Evolutionary conservation across 2,888 invertebrate species (phyloP).

Genomic region (Ornithoptera priamus): DNA sequence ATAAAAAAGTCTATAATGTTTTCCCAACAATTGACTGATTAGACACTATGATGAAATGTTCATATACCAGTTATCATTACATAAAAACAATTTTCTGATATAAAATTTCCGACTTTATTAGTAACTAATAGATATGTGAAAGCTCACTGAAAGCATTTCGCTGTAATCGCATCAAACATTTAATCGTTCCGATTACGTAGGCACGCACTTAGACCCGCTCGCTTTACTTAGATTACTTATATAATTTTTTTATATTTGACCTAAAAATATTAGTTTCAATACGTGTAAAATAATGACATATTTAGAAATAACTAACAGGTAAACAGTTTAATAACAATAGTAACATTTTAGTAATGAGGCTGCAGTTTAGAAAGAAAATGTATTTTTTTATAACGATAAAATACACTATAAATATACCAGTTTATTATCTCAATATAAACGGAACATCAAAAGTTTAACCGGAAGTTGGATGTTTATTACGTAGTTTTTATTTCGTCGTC

Average conservation of each 20-base stretch:
- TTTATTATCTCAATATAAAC: neutral
- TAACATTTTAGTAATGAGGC: too few species aligned
- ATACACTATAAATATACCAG: neutral
- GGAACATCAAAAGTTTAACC: neutral
- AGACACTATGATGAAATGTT: too few species aligned
- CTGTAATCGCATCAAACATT: constrained; percentile 2
- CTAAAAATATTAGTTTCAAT: neutral
- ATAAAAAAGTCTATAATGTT: too few species aligned
- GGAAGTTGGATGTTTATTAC: neutral
- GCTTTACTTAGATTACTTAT: constrained; percentile 1
- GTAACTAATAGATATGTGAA: constrained; percentile 1
- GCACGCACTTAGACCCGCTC: neutral
- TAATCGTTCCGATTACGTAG: neutral
- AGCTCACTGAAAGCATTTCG: constrained; percentile 16
- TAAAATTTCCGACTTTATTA: neutral
- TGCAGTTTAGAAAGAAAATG: too few species aligned
- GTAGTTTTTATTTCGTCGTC: neutral
- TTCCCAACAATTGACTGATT: too few species aligned
- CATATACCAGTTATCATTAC: neutral
- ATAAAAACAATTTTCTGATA: neutral
- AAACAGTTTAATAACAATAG: too few species aligned
- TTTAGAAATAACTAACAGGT: too few species aligned
- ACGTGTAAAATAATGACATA: neutral
- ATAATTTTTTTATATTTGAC: neutral
- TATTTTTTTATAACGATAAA: too few species aligned